Conservation (phyloP, 2,797 vertebrate genomes). For the Chaetodon trifasciatus region DNA sequence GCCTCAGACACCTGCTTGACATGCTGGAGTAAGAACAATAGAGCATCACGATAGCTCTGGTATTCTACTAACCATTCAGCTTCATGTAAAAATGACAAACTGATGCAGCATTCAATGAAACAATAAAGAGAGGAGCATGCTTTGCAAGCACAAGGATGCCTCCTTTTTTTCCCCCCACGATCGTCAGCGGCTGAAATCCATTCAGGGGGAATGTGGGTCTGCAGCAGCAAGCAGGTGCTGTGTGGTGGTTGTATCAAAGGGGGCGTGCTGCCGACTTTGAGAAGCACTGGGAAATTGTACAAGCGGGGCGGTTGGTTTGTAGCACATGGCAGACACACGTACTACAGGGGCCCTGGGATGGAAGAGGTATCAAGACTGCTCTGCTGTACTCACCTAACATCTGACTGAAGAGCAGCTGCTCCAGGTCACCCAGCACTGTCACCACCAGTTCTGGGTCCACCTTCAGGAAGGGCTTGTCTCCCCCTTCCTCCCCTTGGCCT, state of each 20-base stretch:
- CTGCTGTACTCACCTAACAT: constrained; percentile 93
- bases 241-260: constrained; percentile 62
- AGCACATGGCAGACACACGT: constrained; percentile 52
- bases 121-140: constrained; percentile 48
- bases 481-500: constrained; percentile 88
- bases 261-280: constrained; percentile 60
- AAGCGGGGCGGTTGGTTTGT: constrained; percentile 41
- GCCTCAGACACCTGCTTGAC: constrained; percentile 44
- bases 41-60: constrained; percentile 19
- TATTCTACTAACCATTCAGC: constrained; percentile 10
- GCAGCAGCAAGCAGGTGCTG: constrained; percentile 71
- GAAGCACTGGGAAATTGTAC: constrained; percentile 19
- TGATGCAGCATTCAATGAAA: constrained; percentile 39
- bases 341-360: constrained; percentile 4
- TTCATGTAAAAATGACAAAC: constrained; percentile 9
- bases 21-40: constrained; percentile 69
- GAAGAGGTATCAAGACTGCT: constrained; percentile 17
- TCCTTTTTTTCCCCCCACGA: background rate
- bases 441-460: constrained; percentile 99
- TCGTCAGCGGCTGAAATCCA: constrained; percentile 26
- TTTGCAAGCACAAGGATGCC: constrained; percentile 26
- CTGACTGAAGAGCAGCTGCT: constrained; percentile 99
- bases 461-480: constrained; percentile 94
- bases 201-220: constrained; percentile 47
- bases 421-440: constrained; percentile 97